Evolutionary conservation across 2,113 vertebrate species (phyloP), one percentile per base, ranked within the genome.

Genomic region (Bos javanicus): DNA sequence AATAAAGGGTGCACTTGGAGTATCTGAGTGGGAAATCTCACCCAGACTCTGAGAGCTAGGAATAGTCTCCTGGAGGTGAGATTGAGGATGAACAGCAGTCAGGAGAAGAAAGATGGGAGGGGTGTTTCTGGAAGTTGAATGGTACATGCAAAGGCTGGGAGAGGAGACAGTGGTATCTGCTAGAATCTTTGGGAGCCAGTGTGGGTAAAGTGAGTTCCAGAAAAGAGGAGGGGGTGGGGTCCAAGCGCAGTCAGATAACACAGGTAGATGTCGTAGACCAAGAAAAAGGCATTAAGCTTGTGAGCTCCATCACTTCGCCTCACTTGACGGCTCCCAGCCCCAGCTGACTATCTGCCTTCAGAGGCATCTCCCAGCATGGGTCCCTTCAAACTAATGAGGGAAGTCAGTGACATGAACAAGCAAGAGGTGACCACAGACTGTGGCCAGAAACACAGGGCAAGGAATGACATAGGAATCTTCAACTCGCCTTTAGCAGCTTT

Each of bases 401-500:
- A n/a, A 60, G n/a, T 9, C n/a, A 57, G 39, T 7, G 46, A 48
- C 43, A 1, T 0, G 5, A 85, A 46, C 54, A n/a, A 46, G 16
- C 43, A 60, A 9, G 2, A 15, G 43, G 12, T 2, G 48, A 26
- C 46, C 60, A 46, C 0, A 25, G 64, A 33, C 36, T 21, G 1
- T 13, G n/a, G 80, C 7, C 5, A 91, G 94, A 83, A 85, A 74
- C 26, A 7, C 3, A 2, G 46, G 43, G 36, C 46, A 36, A 50
- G 67, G 67, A 78, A 50, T 0, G 11, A 59, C 28, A 16, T 0
- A 4, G 28, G 19, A 36, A 13, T 14, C 59, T 80, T 71, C 36
- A 6, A 21, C 39, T 30, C 7, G 3, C 59, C 52, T 89, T 62
- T 25, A 13, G 4, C 19, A 46, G 25, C 36, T 39, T 76, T 57